phyloP scores from a whole-genome alignment of 2,888 invertebrate species.

The Tigriopus californicus region DNA sequence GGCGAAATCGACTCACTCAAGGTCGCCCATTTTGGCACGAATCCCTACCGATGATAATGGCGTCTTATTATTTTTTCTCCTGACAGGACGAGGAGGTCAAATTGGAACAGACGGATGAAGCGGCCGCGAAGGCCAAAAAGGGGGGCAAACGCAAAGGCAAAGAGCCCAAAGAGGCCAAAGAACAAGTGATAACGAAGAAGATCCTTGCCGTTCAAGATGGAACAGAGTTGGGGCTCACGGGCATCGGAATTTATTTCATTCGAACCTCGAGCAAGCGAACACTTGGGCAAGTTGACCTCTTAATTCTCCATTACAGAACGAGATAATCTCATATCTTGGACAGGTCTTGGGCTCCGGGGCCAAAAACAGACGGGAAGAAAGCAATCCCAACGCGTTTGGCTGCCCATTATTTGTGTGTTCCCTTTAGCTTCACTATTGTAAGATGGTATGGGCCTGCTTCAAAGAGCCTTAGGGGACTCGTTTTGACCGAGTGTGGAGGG shows the following conservation, averaged over 20 bases:
- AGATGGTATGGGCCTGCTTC: too few species aligned
- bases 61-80: too few species aligned
- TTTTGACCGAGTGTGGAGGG: too few species aligned
- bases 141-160: neutral
- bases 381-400: too few species aligned
- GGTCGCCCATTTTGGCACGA: too few species aligned
- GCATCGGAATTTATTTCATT: conserved; percentile 8
- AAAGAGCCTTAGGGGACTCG: too few species aligned
- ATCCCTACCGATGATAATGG: too few species aligned
- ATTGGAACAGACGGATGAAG: neutral
- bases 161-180: neutral
- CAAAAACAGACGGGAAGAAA: too few species aligned
- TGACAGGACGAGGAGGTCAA: neutral
- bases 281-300: conserved; percentile 5
- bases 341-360: too few species aligned
- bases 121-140: neutral
- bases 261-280: conserved; percentile 10
- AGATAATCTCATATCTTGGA: neutral
- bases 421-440: too few species aligned
- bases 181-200: neutral
- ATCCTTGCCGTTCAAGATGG: conserved; percentile 7
- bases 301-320: neutral
- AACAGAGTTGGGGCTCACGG: neutral
- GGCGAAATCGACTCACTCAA: too few species aligned
- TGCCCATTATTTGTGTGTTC: too few species aligned